Conservation (phyloP, 2,888 invertebrate species). For the Germaria angustata region DNA sequence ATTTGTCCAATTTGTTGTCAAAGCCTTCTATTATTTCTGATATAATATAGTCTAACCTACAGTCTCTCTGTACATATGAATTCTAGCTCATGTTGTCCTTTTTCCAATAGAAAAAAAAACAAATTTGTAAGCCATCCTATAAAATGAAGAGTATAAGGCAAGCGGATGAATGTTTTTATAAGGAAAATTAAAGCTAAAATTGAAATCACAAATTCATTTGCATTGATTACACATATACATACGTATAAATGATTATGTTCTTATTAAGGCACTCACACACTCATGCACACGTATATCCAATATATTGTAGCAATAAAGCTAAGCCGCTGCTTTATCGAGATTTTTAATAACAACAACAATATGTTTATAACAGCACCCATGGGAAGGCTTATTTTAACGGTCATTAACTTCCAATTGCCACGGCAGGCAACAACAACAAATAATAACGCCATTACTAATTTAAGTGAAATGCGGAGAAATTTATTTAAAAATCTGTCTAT, state of each 20-base stretch:
- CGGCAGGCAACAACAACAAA: neutral
- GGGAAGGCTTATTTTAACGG: conserved; percentile 48
- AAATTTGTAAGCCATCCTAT: too few species aligned
- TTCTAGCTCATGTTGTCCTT: too few species aligned
- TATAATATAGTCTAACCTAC: too few species aligned
- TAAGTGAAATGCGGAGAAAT: conserved; percentile 20
- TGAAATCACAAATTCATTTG: too few species aligned
- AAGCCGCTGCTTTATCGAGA: conserved; percentile 49
- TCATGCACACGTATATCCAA: neutral
- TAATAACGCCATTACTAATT: conserved; percentile 38
- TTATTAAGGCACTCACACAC: neutral
- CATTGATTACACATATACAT: too few species aligned
- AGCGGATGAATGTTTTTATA: too few species aligned
- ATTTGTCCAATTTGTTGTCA: too few species aligned
- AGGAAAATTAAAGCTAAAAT: too few species aligned
- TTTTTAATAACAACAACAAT: conserved; percentile 59
- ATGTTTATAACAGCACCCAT: conserved; percentile 35
- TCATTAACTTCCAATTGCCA: conserved; percentile 50
- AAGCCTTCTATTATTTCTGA: too few species aligned
- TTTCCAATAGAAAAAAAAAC: too few species aligned
- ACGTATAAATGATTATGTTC: neutral
- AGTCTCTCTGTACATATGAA: too few species aligned
- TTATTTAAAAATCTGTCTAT: conserved; percentile 23
- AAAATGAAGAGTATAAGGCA: too few species aligned
- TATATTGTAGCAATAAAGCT: conserved; percentile 51